A percentile compares a stretch with the other conserved stretches of the same genome.
Evolutionary conservation across 2,113 vertebrate species (phyloP).

Genomic region (Tursiops truncatus): DNA sequence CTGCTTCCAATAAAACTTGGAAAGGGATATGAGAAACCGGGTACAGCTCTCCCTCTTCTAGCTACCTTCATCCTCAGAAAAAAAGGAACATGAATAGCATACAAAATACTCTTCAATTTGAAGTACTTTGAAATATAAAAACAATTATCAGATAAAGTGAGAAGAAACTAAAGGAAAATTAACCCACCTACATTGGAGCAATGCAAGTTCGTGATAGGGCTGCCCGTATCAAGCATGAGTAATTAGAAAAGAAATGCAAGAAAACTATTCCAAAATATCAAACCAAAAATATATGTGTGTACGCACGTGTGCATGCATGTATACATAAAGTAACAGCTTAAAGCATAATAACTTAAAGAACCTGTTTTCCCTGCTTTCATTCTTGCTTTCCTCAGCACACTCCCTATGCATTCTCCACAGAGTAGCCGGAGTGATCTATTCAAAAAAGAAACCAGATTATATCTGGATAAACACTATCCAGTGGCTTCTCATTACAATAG

Average conservation of each 20-base stretch:
- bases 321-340: neutral
- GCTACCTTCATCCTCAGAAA: neutral
- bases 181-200: neutral
- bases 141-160: neutral
- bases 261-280: neutral
- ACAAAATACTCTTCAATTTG: neutral
- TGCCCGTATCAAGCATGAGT: neutral
- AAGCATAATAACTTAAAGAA: neutral
- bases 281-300: neutral
- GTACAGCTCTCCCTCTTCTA: neutral
- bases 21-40: neutral
- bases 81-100: neutral
- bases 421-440: neutral
- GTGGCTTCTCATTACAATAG: neutral
- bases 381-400: neutral
- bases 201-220: neutral
- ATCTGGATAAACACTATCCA: neutral
- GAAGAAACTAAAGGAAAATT: neutral
- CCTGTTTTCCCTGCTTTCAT: neutral
- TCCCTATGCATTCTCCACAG: neutral
- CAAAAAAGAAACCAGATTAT: neutral
- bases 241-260: slow-evolving; percentile 23
- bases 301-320: neutral
- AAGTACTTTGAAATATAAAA: neutral
- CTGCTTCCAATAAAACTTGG: neutral